phyloP scores from a whole-genome alignment of 2,888 invertebrate genomes.

The Chrysotoxum bicinctum region DNA sequence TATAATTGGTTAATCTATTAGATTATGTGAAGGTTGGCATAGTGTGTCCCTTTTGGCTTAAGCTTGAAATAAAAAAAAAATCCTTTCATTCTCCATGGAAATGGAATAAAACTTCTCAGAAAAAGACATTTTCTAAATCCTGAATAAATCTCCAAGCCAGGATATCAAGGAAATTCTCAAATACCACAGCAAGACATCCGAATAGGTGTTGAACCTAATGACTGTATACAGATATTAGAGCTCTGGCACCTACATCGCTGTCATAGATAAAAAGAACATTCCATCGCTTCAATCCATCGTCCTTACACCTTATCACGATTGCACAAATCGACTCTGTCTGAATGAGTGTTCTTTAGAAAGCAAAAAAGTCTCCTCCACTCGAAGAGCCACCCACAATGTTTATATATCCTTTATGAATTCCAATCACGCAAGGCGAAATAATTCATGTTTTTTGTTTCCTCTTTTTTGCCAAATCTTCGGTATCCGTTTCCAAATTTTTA shows the following conservation, averaged over 20 bases:
- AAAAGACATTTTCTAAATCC: neutral
- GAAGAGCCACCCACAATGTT: neutral
- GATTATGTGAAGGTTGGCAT: neutral
- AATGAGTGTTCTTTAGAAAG: slow-evolving; percentile 1
- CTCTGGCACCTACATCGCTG: slow-evolving; percentile 25
- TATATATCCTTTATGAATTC: slow-evolving; percentile 60
- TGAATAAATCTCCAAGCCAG: neutral
- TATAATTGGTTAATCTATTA: slow-evolving; percentile 8
- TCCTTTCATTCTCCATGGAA: neutral
- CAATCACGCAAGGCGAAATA: slow-evolving; percentile 64
- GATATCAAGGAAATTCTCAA: neutral
- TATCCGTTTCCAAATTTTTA: slow-evolving; percentile 44
- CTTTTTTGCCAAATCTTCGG: slow-evolving; percentile 52
- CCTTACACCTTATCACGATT: slow-evolving; percentile 53
- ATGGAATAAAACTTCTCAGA: neutral
- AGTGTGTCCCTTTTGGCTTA: slow-evolving; percentile 4
- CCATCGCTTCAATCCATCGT: slow-evolving; percentile 48
- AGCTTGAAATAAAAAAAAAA: neutral
- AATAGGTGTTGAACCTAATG: slow-evolving; percentile 61
- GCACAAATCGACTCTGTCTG: slow-evolving; percentile 26
- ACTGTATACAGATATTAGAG: slow-evolving; percentile 36
- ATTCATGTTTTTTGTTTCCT: slow-evolving; percentile 54
- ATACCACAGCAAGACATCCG: neutral
- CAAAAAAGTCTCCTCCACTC: neutral
- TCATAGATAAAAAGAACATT: slow-evolving; percentile 29